Conservation (phyloP, 2,113 vertebrate species). For the Limanda limanda region DNA sequence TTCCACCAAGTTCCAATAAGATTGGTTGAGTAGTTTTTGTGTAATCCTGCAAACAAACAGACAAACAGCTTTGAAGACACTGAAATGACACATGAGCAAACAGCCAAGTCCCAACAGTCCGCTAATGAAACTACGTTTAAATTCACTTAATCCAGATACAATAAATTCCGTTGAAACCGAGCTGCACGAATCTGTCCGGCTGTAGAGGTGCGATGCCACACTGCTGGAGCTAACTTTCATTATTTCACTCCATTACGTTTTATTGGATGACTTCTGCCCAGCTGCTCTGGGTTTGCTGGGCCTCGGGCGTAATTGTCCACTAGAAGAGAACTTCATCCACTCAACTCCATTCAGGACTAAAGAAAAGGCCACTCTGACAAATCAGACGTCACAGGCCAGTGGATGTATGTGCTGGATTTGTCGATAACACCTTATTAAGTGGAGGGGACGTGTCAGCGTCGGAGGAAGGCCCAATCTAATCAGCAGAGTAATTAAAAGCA, state of each 20-base stretch:
- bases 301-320: conserved; percentile 3
- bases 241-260: conserved; percentile 27
- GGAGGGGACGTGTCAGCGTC: conserved; percentile 64
- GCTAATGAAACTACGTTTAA: too few species aligned
- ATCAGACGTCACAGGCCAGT: conserved; percentile 46
- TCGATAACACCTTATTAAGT: conserved; percentile 67
- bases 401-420: conserved; percentile 53
- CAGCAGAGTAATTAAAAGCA: conserved; percentile 72
- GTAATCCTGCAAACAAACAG: too few species aligned
- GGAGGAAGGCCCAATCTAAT: conserved; percentile 64
- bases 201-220: background rate
- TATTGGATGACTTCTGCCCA: conserved; percentile 16
- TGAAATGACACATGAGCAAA: too few species aligned
- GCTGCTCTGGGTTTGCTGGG: background rate
- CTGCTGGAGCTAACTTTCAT: background rate
- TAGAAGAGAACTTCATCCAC: conserved; percentile 33
- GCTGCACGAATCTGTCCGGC: background rate
- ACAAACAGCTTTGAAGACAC: too few species aligned
- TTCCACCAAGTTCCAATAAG: too few species aligned
- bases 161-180: too few species aligned
- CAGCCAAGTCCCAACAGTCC: too few species aligned
- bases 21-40: too few species aligned
- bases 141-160: too few species aligned
- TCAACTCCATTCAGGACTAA: conserved; percentile 25
- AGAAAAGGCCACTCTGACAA: conserved; percentile 44